These are phyloP conservation scores for Allolobophora icterica DNA, from an alignment of 2,888 invertebrate species.

Conservation along the genomic window DNA sequence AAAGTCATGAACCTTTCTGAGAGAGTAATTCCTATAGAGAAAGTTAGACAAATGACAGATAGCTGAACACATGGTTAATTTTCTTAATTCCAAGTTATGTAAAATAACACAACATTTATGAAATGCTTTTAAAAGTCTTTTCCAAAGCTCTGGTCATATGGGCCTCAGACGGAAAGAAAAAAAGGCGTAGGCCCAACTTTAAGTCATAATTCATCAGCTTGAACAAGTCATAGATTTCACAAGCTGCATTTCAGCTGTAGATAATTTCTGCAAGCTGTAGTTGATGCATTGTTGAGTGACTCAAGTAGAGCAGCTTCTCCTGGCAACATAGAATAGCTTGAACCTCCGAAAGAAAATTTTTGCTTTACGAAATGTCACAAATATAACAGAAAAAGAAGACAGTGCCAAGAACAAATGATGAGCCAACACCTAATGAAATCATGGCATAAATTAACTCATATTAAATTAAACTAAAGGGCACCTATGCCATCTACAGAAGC, in stretches of 20 bases:
- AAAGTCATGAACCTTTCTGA: no score
- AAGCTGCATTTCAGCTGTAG: neutral
- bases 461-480: neutral
- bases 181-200: neutral
- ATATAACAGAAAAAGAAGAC: neutral
- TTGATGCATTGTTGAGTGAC: no score
- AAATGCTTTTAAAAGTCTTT: no score
- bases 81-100: no score
- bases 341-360: neutral
- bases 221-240: neutral
- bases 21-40: no score
- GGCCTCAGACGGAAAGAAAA: neutral
- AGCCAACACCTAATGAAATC: neutral
- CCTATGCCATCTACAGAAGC: no score
- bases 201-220: no score
- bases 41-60: no score
- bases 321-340: neutral
- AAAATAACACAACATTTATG: no score
- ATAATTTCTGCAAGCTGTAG: neutral
- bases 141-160: no score
- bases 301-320: neutral
- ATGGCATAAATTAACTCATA: neutral
- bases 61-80: no score
- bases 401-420: neutral
- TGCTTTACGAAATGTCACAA: neutral